Conservation (phyloP, 2,113 vertebrate genomes). For the Electrona antarctica region DNA sequence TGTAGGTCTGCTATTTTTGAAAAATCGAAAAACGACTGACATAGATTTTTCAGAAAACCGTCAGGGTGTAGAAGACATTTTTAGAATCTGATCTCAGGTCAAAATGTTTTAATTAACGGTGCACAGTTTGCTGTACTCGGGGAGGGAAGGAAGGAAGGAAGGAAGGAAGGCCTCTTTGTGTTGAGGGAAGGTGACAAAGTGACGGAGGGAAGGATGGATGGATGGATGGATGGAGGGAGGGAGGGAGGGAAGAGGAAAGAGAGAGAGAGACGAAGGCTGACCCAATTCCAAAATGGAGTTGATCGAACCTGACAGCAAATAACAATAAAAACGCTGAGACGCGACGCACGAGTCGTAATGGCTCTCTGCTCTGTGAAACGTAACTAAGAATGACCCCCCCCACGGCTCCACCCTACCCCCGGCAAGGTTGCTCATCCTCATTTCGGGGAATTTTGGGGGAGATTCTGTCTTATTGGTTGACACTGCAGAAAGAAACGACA, state of each 20-base stretch:
- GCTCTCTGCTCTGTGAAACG: constrained; percentile 28
- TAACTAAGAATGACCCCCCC: no score
- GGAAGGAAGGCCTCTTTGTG: constrained; percentile 51
- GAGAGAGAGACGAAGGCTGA: constrained; percentile 29
- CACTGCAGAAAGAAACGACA: no score
- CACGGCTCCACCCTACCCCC: no score
- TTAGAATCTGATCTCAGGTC: no score
- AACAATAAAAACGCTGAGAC: constrained; percentile 55
- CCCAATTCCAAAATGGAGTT: constrained; percentile 52
- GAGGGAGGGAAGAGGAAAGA: background rate
- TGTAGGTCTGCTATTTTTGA: no score
- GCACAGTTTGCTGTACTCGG: constrained; percentile 63
- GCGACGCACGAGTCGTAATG: constrained; percentile 40
- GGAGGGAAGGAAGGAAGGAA: constrained; percentile 20
- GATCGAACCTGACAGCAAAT: constrained; percentile 64
- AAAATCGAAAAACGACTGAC: no score
- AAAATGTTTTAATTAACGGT: constrained; percentile 78
- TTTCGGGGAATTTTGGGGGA: no score
- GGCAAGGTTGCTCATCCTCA: no score
- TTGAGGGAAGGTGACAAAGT: background rate
- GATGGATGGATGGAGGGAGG: constrained; percentile 43
- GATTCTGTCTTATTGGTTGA: no score
- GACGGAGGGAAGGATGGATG: constrained; percentile 13
- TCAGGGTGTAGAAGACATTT: no score
- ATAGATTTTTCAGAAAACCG: no score